Evolutionary conservation across 2,113 vertebrate species (phyloP).

Genomic region (Meriones unguiculatus): DNA sequence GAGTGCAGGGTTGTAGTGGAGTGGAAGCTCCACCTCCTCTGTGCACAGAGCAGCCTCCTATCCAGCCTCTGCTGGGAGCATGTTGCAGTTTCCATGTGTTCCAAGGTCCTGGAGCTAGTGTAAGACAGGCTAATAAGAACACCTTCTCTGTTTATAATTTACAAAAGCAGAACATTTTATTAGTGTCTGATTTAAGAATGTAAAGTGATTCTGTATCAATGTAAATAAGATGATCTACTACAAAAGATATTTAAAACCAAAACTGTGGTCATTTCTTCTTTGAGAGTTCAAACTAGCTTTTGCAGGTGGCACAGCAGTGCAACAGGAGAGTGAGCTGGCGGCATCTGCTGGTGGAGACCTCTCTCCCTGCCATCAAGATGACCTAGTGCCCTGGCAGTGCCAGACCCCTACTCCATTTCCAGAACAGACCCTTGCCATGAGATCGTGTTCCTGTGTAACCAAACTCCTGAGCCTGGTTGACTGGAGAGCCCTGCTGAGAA

Average conservation of each 20-base stretch:
- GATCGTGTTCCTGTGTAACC: background rate
- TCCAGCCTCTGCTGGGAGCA: constrained; percentile 49
- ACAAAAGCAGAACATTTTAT: constrained; percentile 82
- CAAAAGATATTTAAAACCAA: constrained; percentile 84
- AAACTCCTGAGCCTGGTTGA: background rate
- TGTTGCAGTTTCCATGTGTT: background rate
- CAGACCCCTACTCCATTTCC: background rate
- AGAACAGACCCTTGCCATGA: background rate
- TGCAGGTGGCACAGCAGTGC: background rate
- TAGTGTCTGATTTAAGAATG: constrained; percentile 80
- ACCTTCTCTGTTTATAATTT: constrained; percentile 70
- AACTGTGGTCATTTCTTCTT: constrained; percentile 73
- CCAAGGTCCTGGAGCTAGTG: background rate
- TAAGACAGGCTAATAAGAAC: constrained; percentile 67
- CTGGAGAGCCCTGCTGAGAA: background rate
- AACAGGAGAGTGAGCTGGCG: too few species aligned
- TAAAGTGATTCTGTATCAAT: constrained; percentile 86
- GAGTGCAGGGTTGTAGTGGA: background rate
- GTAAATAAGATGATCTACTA: constrained; percentile 86
- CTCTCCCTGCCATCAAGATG: accelerated
- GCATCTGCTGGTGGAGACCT: background rate
- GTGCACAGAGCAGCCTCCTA: constrained; percentile 40
- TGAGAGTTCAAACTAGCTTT: background rate
- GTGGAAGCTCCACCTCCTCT: background rate
- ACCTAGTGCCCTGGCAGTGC: background rate